phyloP scores from a whole-genome alignment of 2,113 vertebrate genomes.

The Microtus ochrogaster region DNA sequence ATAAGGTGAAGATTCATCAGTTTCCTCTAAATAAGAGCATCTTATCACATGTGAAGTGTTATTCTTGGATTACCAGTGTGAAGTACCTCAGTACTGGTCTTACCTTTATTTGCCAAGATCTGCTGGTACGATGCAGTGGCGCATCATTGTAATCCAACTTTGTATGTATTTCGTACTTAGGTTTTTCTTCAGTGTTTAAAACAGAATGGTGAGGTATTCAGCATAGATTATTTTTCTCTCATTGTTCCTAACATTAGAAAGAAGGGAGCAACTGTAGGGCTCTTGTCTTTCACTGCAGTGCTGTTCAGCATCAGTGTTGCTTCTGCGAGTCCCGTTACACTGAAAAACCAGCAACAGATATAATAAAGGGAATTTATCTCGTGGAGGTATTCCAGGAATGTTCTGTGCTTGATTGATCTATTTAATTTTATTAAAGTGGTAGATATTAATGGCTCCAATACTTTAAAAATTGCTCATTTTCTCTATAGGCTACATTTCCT shows the following conservation, averaged over 20 bases:
- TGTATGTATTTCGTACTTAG: not conserved
- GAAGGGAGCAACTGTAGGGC: not conserved
- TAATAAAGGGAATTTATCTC: constrained; percentile 2
- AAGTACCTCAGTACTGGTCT: not conserved
- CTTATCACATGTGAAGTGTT: not conserved
- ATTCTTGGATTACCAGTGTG: not conserved
- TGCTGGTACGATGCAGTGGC: not conserved
- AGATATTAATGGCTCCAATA: constrained; percentile 28
- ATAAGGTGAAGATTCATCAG: not conserved
- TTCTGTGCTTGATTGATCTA: constrained; percentile 25
- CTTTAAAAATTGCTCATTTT: not conserved
- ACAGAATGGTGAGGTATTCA: not conserved
- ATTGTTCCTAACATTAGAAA: not conserved
- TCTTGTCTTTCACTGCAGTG: not conserved
- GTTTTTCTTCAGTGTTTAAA: not conserved
- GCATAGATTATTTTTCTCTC: not conserved
- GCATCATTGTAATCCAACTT: not conserved
- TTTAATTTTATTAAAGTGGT: constrained; percentile 46
- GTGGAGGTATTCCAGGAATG: constrained; percentile 11
- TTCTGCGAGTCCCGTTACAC: not conserved
- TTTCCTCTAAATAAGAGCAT: not conserved
- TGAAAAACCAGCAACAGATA: not conserved
- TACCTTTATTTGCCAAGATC: not conserved
- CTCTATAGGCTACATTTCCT: not conserved
- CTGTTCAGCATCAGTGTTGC: not conserved